These are phyloP conservation scores for Papilio dardanus DNA, from an alignment of 1,140 invertebrate genomes.

Conservation along the genomic window DNA sequence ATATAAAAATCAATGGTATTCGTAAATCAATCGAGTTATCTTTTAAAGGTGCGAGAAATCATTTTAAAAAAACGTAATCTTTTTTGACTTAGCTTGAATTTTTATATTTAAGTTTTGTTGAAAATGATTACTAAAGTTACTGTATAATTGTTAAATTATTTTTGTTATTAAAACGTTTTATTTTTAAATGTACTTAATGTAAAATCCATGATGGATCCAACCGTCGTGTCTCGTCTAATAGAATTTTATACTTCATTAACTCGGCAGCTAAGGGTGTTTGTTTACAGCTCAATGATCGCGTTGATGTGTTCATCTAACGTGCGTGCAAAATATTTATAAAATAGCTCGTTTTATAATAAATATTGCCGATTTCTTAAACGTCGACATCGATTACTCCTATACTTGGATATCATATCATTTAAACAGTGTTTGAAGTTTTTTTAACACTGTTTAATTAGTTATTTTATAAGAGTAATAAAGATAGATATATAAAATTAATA, in stretches of 20 bases:
- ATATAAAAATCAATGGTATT: too few relatives aligned
- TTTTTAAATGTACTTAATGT: not conserved
- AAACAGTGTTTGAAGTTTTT: too few relatives aligned
- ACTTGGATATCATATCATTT: too few relatives aligned
- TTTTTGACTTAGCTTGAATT: not conserved
- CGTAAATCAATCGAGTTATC: too few relatives aligned
- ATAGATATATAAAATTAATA: too few relatives aligned
- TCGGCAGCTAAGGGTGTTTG: conserved; percentile 5
- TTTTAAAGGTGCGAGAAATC: too few relatives aligned
- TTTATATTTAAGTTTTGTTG: not conserved
- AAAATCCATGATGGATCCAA: not conserved
- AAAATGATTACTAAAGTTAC: not conserved
- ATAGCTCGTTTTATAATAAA: not conserved
- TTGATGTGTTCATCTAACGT: conserved; percentile 14
- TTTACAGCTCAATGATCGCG: conserved; percentile 16
- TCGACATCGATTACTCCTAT: not conserved
- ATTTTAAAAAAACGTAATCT: too few relatives aligned
- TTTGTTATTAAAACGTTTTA: not conserved
- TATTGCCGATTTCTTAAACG: not conserved
- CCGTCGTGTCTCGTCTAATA: conserved; percentile 10
- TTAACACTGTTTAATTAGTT: too few relatives aligned
- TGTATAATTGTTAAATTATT: not conserved
- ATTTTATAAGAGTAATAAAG: too few relatives aligned
- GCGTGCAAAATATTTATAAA: not conserved
- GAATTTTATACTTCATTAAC: conserved; percentile 29